Evolutionary conservation across 2,888 invertebrate genomes (phyloP).

Genomic region (Nomada fabriciana): DNA sequence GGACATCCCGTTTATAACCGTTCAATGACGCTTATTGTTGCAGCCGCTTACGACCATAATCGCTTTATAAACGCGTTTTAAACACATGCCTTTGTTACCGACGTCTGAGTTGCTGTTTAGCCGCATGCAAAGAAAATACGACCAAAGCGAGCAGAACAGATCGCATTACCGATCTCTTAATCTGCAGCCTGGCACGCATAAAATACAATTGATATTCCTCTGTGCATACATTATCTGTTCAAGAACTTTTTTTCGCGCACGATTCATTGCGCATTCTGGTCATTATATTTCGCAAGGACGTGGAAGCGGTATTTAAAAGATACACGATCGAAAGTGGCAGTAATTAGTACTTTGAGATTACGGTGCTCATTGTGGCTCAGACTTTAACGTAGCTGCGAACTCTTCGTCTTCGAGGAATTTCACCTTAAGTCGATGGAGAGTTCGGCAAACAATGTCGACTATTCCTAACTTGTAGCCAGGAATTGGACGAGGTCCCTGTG

Average conservation of each 20-base stretch:
- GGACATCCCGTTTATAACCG: constrained; percentile 47
- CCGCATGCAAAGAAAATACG: constrained; percentile 15
- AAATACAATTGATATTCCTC: constrained; percentile 33
- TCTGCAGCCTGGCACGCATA: constrained; percentile 5
- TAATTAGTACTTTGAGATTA: constrained; percentile 57
- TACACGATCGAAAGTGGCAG: constrained; percentile 55
- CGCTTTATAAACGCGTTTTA: constrained; percentile 55
- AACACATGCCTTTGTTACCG: constrained; percentile 50
- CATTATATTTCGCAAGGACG: not conserved
- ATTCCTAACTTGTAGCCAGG: constrained; percentile 68
- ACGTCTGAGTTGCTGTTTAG: constrained; percentile 22
- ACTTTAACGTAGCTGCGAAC: constrained; percentile 45
- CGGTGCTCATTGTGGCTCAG: constrained; percentile 34
- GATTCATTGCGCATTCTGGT: constrained; percentile 17
- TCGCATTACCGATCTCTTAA: constrained; percentile 40
- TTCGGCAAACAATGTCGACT: constrained; percentile 73
- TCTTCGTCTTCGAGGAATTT: constrained; percentile 62
- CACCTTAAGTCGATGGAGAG: constrained; percentile 62
- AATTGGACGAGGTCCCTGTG: constrained; percentile 56
- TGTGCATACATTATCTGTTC: not conserved
- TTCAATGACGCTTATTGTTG: constrained; percentile 59
- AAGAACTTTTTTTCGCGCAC: constrained; percentile 15
- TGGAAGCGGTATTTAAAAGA: constrained; percentile 40
- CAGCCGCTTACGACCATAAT: constrained; percentile 45
- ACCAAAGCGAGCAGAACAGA: constrained; percentile 23